Base-by-base conservation (phyloP, 2,797 vertebrate species). In the Novumbra hubbsi region DNA sequence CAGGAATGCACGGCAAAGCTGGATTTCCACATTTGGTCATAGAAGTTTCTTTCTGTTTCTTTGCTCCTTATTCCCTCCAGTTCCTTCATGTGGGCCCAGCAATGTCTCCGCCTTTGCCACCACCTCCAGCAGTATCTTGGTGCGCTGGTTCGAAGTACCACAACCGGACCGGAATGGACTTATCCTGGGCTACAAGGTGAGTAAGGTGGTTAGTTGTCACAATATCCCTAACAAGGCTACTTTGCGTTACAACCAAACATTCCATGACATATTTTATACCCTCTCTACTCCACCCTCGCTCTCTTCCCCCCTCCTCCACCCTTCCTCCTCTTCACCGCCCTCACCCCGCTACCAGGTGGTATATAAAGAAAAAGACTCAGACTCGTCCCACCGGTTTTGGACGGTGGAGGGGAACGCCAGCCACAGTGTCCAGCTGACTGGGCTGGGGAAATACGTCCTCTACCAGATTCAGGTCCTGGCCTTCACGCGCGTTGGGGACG, bases 401-500 rank as follows among this genome's bases (percentile, higher is more conserved):
- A 83, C 90, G 49, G 95, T 94, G 0, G 97, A 98, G 74, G 97
- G 97, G 68, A 99, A 98, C 71, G 91, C 94, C 4, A 96, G 93
- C 14, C 95, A 90, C 88, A 97, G 93, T 0, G 90, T 94, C 70
- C 97, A 96, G 87, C 95, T 99, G 70, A 89, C 76, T 0, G 90
- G 93, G 64, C 85, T 99, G 89, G 96, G 95, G 77, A 98, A 97
- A 60, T 99, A 98, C 5, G 95, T 96, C 27, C 94, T 98, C 3
- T 96, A 97, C 0, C 95, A 99, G 90, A 94, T 99, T 82, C 95
- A 93, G 34, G 96, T 99, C 69, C 91, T 96, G 75, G 94, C 98
- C 70, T 99, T 97, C 92, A 99, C 98, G 0, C 95, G 98, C 45
- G 94, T 98, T 0, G 98, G 98, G 0, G 98, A 99, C 0, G 98